These are phyloP conservation scores for Drosophila buzzatii DNA, from an alignment of 2,888 invertebrate species.

Conservation along the genomic window DNA sequence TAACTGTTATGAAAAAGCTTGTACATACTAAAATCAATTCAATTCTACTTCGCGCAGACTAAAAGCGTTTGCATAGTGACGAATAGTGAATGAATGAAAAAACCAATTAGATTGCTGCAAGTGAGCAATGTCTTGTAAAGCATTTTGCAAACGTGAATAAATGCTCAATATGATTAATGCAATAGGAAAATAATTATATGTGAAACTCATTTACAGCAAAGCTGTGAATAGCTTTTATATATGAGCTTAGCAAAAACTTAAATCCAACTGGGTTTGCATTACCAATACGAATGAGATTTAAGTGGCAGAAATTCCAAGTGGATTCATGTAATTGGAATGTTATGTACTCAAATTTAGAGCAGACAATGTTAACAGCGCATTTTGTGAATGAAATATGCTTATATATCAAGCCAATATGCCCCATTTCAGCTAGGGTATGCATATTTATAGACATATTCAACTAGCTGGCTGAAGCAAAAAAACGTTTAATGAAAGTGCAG, in stretches of 20 bases:
- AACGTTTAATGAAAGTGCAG: conserved; percentile 68
- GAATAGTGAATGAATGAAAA: not conserved
- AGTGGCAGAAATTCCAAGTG: not conserved
- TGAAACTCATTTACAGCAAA: too few species aligned
- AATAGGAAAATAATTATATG: not conserved
- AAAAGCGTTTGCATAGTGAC: not conserved
- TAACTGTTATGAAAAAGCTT: not conserved
- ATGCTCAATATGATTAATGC: not conserved
- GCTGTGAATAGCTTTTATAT: not conserved
- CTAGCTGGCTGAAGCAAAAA: conserved; percentile 22
- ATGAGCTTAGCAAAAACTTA: too few species aligned
- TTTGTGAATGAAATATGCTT: not conserved
- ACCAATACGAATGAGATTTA: not conserved
- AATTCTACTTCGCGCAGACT: not conserved
- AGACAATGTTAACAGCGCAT: not conserved
- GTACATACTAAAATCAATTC: not conserved
- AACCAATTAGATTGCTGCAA: not conserved
- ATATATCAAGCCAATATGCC: not conserved
- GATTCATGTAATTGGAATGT: not conserved
- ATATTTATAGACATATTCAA: conserved; percentile 19
- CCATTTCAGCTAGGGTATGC: not conserved
- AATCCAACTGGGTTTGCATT: too few species aligned
- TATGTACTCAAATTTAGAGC: not conserved
- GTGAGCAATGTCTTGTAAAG: not conserved
- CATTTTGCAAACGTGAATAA: not conserved